A percentile compares a stretch with the other conserved stretches of the same genome.
Evolutionary conservation across 2,888 invertebrate genomes (phyloP).

Genomic region (Endomychus coccineus): DNA sequence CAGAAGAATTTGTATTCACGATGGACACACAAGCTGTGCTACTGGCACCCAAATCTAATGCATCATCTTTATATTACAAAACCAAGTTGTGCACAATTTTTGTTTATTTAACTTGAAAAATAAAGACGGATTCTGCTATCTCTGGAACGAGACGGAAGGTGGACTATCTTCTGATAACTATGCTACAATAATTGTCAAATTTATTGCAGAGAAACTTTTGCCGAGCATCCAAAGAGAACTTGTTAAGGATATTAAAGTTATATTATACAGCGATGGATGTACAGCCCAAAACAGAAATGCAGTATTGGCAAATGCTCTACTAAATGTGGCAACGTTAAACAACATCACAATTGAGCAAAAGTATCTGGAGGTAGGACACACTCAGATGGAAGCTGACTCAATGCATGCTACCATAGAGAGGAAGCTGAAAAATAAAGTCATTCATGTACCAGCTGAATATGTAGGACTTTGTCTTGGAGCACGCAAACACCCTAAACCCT

Average conservation of each 20-base stretch:
- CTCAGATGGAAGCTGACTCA: slow-evolving; percentile 21
- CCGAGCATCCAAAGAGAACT: background rate
- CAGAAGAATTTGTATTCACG: slow-evolving; percentile 9
- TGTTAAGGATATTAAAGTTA: too few species aligned
- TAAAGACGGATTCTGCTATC: slow-evolving; percentile 15
- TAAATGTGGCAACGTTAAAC: slow-evolving; percentile 15
- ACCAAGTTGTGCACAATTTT: slow-evolving; percentile 18
- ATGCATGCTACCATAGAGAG: slow-evolving; percentile 20
- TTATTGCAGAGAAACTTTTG: background rate
- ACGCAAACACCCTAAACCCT: slow-evolving; percentile 17
- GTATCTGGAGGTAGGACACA: slow-evolving; percentile 20
- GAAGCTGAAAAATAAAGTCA: slow-evolving; percentile 12
- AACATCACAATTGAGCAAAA: slow-evolving; percentile 16
- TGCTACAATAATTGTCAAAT: slow-evolving; percentile 1
- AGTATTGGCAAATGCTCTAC: slow-evolving; percentile 15
- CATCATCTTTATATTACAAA: slow-evolving; percentile 17
- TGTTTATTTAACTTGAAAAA: slow-evolving; percentile 15
- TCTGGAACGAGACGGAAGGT: slow-evolving; percentile 19
- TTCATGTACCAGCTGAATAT: slow-evolving; percentile 22
- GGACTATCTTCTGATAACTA: slow-evolving; percentile 15
- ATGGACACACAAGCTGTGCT: slow-evolving; percentile 18
- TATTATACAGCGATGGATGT: slow-evolving; percentile 9
- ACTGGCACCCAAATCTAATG: slow-evolving; percentile 15
- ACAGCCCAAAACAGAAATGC: slow-evolving; percentile 10
- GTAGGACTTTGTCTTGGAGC: slow-evolving; percentile 15